Evolutionary conservation across 2,113 vertebrate species (phyloP), one percentile per base, ranked within the genome.

Genomic region (Ptilorrhoa leucosticta): DNA sequence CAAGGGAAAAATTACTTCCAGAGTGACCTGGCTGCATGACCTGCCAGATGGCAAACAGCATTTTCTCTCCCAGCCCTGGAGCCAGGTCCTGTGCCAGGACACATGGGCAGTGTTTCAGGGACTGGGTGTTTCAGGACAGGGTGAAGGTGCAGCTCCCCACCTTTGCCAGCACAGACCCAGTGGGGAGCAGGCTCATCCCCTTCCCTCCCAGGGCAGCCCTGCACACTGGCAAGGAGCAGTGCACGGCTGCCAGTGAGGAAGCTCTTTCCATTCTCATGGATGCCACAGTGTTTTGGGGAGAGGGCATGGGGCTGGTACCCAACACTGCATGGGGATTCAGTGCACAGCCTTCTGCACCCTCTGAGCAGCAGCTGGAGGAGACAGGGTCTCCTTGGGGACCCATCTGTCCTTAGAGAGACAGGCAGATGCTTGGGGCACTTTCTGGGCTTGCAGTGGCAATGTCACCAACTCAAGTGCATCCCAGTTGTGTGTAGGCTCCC

Each of bases 231-330:
- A 63, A 64, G 69, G 45, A 81, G 23, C 9, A 11, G 24, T 33
- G 50, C 1, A 2, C 0, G 0, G 22, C 50, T 20, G 21, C 28
- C 3, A 0, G 14, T 13, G 40, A 19, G 39, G 30, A 42, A 35
- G 27, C 24, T 4, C 4, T 64, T 73, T 30, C 26, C 54, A 6
- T 4, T 26, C 47, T 17, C 0, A 0, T 7, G 15, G 45, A 18
- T 51, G 15, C 35, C 7, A 9, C 0, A 0, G 47, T 8, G 14
- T 19, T 69, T n/a, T 63, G 47, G 30, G 47, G 17, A 75, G 6
- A 1, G 28, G 13, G 9, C 31, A 10, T 0, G 2, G 11, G 16
- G 6, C 21, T 57, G 31, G 10, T 57, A 31, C 22, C 28, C 42
- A 28, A 3, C 10, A 58, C 54, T 47, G 18, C 2, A 3, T 0